A percentile compares a stretch with the other conserved stretches of the same genome.
phyloP scores from a whole-genome alignment of 1,140 invertebrate species.

The Musca vetustissima region DNA sequence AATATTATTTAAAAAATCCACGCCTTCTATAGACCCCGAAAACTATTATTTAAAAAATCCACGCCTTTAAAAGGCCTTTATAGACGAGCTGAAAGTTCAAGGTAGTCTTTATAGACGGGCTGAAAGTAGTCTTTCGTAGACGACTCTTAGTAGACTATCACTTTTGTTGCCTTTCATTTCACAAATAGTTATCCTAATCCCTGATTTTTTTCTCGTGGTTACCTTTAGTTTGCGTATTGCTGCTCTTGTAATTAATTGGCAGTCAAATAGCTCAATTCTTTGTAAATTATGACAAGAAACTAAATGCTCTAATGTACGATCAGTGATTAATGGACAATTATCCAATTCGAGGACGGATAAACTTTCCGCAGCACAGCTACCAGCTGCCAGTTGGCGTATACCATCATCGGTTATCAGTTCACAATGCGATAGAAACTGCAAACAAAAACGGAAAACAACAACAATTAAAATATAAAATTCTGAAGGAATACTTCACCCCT shows the following conservation, averaged over 20 bases:
- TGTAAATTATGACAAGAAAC: slow-evolving; percentile 92
- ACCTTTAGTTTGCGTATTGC: slow-evolving; percentile 95
- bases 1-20: too few relatives aligned
- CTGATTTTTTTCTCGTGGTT: too few relatives aligned
- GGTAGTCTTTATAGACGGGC: too few relatives aligned
- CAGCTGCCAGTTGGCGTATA: slow-evolving; percentile 89
- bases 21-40: too few relatives aligned
- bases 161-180: too few relatives aligned
- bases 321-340: slow-evolving; percentile 98
- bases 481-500: slow-evolving; percentile 30
- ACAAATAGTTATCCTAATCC: too few relatives aligned
- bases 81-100: too few relatives aligned
- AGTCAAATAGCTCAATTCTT: slow-evolving; percentile 97
- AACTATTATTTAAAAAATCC: too few relatives aligned
- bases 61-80: too few relatives aligned
- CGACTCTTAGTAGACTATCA: too few relatives aligned
- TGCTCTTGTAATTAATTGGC: slow-evolving; percentile 94
- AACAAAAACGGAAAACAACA: background rate
- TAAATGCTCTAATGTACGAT: slow-evolving; percentile 94
- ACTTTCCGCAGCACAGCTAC: slow-evolving; percentile 88
- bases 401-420: slow-evolving; percentile 98
- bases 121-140: too few relatives aligned
- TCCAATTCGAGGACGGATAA: slow-evolving; percentile 94
- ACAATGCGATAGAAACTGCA: slow-evolving; percentile 95
- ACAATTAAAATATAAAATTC: background rate